phyloP scores from a whole-genome alignment of 2,797 vertebrate genomes.

The Neosalanx taihuensis region DNA sequence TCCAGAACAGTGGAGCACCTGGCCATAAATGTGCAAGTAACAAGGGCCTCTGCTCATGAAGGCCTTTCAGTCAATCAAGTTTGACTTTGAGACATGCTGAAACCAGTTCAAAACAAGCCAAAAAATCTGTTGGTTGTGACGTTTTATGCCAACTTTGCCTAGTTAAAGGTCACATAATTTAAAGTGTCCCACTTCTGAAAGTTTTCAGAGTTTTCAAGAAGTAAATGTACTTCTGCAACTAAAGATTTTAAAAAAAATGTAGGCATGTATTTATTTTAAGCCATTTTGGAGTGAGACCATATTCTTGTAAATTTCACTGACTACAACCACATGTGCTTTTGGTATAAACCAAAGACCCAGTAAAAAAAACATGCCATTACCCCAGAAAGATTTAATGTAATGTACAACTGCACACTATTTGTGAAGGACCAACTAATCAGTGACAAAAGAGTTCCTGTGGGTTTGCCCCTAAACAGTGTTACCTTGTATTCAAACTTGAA shows the following conservation, averaged over 20 bases:
- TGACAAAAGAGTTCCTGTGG: slow-evolving; percentile 26
- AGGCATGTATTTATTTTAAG: slow-evolving; percentile 38
- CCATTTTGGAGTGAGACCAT: slow-evolving; percentile 48
- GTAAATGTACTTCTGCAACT: slow-evolving; percentile 25
- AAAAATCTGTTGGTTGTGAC: slow-evolving; percentile 35
- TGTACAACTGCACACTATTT: slow-evolving; percentile 34
- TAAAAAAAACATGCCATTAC: slow-evolving; percentile 59
- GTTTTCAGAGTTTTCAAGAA: slow-evolving; percentile 24
- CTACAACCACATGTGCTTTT: slow-evolving; percentile 63
- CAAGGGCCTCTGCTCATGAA: slow-evolving; percentile 53
- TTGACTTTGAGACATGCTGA: slow-evolving; percentile 53
- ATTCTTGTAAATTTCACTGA: slow-evolving; percentile 55
- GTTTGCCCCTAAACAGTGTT: slow-evolving; percentile 42
- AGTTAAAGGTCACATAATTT: slow-evolving; percentile 32
- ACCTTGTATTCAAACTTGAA: slow-evolving; percentile 48
- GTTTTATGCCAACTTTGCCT: slow-evolving; percentile 22
- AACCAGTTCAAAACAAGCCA: slow-evolving; percentile 48
- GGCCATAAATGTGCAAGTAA: slow-evolving; percentile 64
- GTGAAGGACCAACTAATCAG: slow-evolving; percentile 52
- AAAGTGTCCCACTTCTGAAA: slow-evolving; percentile 25
- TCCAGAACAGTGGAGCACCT: slow-evolving; percentile 56
- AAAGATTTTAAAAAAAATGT: slow-evolving; percentile 38
- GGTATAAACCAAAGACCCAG: slow-evolving; percentile 47
- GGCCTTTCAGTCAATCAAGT: slow-evolving; percentile 61
- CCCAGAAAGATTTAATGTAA: slow-evolving; percentile 52